A percentile compares a stretch with the other conserved stretches of the same genome.
Evolutionary conservation across 2,888 invertebrate genomes (phyloP).

Genomic region (Chymomyza procnemis): DNA sequence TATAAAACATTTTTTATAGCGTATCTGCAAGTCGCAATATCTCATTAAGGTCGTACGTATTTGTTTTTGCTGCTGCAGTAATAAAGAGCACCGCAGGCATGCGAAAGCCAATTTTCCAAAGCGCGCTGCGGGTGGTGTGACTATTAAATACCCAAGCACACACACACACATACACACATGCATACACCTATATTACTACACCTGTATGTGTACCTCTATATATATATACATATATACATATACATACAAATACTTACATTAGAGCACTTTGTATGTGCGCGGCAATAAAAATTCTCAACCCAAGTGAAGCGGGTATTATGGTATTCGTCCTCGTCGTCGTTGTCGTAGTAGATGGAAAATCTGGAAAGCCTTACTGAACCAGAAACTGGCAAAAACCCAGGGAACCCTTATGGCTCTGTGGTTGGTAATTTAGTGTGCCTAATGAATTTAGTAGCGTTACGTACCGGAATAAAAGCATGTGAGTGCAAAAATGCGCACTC

Average conservation of each 20-base stretch:
- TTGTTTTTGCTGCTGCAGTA: slow-evolving; percentile 36
- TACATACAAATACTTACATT: slow-evolving; percentile 33
- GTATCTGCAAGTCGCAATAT: neutral
- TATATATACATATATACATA: neutral
- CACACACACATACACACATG: slow-evolving; percentile 9
- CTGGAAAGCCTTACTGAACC: neutral
- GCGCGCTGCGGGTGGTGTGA: slow-evolving; percentile 54
- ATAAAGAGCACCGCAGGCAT: slow-evolving; percentile 64
- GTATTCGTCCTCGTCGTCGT: too few relatives aligned
- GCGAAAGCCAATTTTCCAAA: slow-evolving; percentile 66
- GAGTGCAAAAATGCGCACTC: slow-evolving; percentile 68
- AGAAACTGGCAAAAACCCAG: neutral
- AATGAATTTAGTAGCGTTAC: slow-evolving; percentile 73
- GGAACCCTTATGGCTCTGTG: slow-evolving; percentile 34
- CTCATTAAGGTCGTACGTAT: neutral
- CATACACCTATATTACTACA: neutral
- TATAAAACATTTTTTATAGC: neutral
- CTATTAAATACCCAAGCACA: slow-evolving; percentile 53
- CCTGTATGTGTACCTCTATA: neutral
- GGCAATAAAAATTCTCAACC: slow-evolving; percentile 45
- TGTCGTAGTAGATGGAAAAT: neutral
- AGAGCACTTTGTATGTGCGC: slow-evolving; percentile 39
- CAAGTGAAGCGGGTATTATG: neutral
- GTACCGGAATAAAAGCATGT: slow-evolving; percentile 60
- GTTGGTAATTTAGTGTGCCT: slow-evolving; percentile 72